Conservation (phyloP, 2,113 vertebrate species). For the Brienomyrus brachyistius region DNA sequence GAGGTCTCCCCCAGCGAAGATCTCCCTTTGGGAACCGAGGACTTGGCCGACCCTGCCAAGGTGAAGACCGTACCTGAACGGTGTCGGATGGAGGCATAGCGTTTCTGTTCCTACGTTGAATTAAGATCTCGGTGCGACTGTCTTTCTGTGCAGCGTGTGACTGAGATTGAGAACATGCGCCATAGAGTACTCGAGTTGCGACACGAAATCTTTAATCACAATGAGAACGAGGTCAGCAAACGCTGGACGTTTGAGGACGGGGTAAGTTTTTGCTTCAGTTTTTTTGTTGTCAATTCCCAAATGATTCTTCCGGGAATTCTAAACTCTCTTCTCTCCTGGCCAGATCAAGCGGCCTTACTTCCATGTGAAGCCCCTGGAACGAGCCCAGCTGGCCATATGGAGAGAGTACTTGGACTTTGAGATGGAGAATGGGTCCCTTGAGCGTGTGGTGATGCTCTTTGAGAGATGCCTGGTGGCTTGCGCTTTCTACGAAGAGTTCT, state of each 20-base stretch:
- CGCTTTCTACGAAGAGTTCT: constrained; percentile 98
- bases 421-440: constrained; percentile 95
- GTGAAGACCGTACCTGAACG: constrained; percentile 42
- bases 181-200: constrained; percentile 91
- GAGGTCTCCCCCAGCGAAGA: constrained; percentile 61
- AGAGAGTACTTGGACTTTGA: constrained; percentile 98
- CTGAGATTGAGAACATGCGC: constrained; percentile 98
- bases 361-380: constrained; percentile 95
- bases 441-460: constrained; percentile 94
- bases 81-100: background rate
- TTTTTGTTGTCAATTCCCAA: background rate
- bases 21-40: constrained; percentile 78
- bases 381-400: constrained; percentile 96
- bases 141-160: constrained; percentile 69
- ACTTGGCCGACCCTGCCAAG: constrained; percentile 89
- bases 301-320: background rate
- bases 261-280: constrained; percentile 57
- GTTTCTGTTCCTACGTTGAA: background rate
- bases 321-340: constrained; percentile 10
- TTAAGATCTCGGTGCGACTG: background rate
- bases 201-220: constrained; percentile 95
- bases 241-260: constrained; percentile 96
- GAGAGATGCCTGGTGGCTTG: constrained; percentile 97
- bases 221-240: constrained; percentile 98
- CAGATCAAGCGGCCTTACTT: constrained; percentile 98